Base-by-base conservation (phyloP, 2,797 vertebrate genomes). In the Pagetopsis macropterus region DNA sequence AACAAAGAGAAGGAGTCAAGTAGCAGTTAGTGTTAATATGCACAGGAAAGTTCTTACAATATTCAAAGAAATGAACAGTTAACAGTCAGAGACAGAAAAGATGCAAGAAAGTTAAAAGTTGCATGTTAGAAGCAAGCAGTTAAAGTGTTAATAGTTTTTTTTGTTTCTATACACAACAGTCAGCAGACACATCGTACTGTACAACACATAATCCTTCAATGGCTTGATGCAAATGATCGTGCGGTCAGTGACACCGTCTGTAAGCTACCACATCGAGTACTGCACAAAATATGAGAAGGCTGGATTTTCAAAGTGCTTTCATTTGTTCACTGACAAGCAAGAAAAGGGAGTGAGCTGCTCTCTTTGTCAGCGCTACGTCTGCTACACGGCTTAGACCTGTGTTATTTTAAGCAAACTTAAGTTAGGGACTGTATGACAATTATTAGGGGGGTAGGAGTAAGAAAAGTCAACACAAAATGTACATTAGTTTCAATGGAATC, bases 151-250 rank as follows among this genome's bases (percentile, higher is more conserved):
- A 91, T 75, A 91, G 83, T 72, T 88, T 37, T 81, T 81, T 88
- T 43, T 84, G 86, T 85, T 8, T 92, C 95, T 95, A 86, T 95
- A 96, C 94, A 96, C 93, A 92, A 87, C 84, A 90, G 82, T 86
- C 80, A 43, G 71, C 62, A 82, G 69, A 88, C 59, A 83, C 75
- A 64, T 61, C 15, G 27, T 46, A 75, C 79, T 76, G 78, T 78
- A 88, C 87, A 81, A 88, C 76, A 84, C 58, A 13, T 66, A 76
- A 87, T 84, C 78, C 57, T 72, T 80, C 70, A 73, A 57, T 57
- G 82, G 81, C 78, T 65, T 7, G 40, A 83, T 79, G 79, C 49
- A 70, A 80, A 82, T 68, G 57, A 65, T 58, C 49, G 68, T 68
- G 77, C 70, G 65, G 16, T 76, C 49, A 55, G 51, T 56, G 51